Conservation (phyloP, 2,113 vertebrate species). For the cattle (Bos taurus) region DNA sequence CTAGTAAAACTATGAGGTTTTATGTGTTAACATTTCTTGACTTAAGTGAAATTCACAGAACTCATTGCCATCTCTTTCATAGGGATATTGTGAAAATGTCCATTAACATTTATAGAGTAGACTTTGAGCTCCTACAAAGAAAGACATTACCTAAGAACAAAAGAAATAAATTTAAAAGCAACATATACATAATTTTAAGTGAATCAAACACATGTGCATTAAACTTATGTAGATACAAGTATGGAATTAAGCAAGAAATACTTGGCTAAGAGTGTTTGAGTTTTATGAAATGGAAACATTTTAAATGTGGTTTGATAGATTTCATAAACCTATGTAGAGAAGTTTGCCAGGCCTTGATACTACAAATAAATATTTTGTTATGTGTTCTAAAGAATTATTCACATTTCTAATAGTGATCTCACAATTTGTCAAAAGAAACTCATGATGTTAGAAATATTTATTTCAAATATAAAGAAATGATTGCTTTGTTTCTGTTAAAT, state of each 20-base stretch:
- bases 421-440: slow-evolving; percentile 1
- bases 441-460: slow-evolving; percentile 5
- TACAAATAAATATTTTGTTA: slow-evolving; percentile 40
- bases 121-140: slow-evolving; percentile 45
- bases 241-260: slow-evolving; percentile 29
- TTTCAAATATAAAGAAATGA: slow-evolving; percentile 50
- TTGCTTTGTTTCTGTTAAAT: slow-evolving; percentile 51
- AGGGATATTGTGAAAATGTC: slow-evolving; percentile 50
- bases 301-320: slow-evolving; percentile 20
- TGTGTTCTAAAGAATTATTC: neutral
- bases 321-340: neutral
- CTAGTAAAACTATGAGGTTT: slow-evolving; percentile 11
- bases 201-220: slow-evolving; percentile 29
- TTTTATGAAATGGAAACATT: slow-evolving; percentile 41
- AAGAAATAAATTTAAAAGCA: slow-evolving; percentile 48
- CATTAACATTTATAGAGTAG: slow-evolving; percentile 55
- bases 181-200: slow-evolving; percentile 42
- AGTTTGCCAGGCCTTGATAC: neutral
- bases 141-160: slow-evolving; percentile 55
- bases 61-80: neutral
- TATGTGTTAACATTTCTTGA: slow-evolving; percentile 37
- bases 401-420: slow-evolving; percentile 35
- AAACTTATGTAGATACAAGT: slow-evolving; percentile 9
- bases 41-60: slow-evolving; percentile 36
- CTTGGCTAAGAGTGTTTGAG: neutral